Evolutionary conservation across 2,797 vertebrate genomes (phyloP).

Genomic region (Crax fasciolata): DNA sequence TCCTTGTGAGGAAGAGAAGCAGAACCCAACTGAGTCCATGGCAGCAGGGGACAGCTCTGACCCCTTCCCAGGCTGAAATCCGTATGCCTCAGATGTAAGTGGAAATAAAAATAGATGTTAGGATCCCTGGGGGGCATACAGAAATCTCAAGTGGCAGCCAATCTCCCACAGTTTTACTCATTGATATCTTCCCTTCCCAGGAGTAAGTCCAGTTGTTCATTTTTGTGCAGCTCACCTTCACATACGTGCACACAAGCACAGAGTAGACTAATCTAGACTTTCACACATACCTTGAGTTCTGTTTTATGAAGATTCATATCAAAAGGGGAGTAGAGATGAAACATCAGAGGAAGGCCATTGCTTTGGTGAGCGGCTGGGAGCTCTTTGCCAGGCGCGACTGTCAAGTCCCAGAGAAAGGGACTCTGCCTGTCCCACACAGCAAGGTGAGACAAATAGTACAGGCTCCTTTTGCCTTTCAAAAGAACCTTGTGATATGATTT

Average conservation of each 20-base stretch:
- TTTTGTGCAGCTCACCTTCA: neutral
- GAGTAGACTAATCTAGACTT: neutral
- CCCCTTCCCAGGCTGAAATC: neutral
- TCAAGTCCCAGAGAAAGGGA: neutral
- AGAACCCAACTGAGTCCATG: neutral
- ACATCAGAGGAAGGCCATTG: neutral
- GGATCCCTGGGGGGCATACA: neutral
- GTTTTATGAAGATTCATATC: neutral
- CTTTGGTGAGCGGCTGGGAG: neutral
- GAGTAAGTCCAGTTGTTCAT: neutral
- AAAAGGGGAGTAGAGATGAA: slow-evolving; percentile 22
- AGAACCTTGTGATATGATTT: neutral
- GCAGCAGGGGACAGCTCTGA: neutral
- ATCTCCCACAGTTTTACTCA: neutral
- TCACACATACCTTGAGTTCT: neutral
- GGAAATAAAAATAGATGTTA: slow-evolving; percentile 6
- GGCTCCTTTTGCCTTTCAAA: slow-evolving; percentile 32
- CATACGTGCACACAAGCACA: accelerated
- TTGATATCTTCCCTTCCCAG: neutral
- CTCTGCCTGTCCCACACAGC: neutral
- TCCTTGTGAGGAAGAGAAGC: neutral
- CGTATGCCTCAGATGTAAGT: neutral
- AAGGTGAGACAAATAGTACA: neutral
- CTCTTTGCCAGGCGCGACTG: neutral
- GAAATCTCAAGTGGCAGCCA: neutral